These are phyloP conservation scores for Ctenochaetus hawaiiensis DNA, from an alignment of 2,797 vertebrate species.

Conservation along the genomic window DNA sequence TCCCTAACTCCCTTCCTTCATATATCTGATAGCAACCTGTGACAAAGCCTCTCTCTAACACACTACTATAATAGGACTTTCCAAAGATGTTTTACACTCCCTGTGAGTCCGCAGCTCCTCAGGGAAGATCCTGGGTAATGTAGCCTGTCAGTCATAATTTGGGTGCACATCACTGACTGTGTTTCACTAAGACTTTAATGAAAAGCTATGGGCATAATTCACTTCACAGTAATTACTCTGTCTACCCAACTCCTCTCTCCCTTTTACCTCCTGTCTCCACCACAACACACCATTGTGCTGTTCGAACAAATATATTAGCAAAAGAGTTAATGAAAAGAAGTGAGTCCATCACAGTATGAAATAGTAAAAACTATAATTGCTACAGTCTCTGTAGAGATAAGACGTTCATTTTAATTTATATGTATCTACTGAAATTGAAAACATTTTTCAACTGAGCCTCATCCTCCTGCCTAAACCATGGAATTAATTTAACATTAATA, in stretches of 20 bases:
- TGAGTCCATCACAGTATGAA: conserved; percentile 10
- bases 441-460: conserved; percentile 3
- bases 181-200: conserved; percentile 66
- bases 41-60: conserved; percentile 43
- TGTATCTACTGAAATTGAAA: conserved; percentile 22
- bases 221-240: conserved; percentile 66
- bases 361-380: background rate
- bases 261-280: conserved; percentile 41
- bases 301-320: conserved; percentile 9
- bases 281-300: conserved; percentile 10
- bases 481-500: conserved; percentile 38
- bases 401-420: conserved; percentile 17
- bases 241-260: conserved; percentile 39
- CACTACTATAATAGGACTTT: conserved; percentile 63
- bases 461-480: conserved; percentile 6
- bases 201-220: conserved; percentile 68
- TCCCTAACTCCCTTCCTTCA: conserved; percentile 59
- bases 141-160: conserved; percentile 71
- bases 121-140: conserved; percentile 56
- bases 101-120: conserved; percentile 55
- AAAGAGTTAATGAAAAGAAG: conserved; percentile 30
- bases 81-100: conserved; percentile 70
- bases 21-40: conserved; percentile 56
- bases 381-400: background rate
- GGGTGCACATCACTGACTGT: conserved; percentile 62